Evolutionary conservation across 1,140 invertebrate species (phyloP).

Genomic region (Trachymyrmex cornetzi): DNA sequence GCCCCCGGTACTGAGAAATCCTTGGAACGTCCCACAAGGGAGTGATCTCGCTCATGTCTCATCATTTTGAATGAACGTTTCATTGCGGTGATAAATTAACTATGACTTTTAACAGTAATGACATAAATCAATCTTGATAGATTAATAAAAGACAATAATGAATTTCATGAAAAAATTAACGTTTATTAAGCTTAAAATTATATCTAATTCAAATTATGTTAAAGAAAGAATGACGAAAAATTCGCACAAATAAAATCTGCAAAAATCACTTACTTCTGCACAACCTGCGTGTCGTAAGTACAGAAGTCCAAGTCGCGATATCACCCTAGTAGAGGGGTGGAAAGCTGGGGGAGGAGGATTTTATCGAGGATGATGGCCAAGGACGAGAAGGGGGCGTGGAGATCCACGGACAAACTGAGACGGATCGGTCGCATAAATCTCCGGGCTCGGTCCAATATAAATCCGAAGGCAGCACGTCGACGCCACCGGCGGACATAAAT

Average conservation of each 20-base stretch:
- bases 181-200: background rate
- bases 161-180: background rate
- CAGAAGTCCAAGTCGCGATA: background rate
- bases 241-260: background rate
- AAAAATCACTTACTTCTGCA: slow-evolving; percentile 3
- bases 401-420: slow-evolving; percentile 80
- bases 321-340: slow-evolving; percentile 6
- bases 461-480: slow-evolving; percentile 70
- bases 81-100: slow-evolving; percentile 5
- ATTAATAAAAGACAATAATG: background rate
- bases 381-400: slow-evolving; percentile 46
- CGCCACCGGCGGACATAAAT: slow-evolving; percentile 79
- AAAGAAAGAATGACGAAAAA: background rate
- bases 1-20: slow-evolving; percentile 51
- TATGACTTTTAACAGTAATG: background rate
- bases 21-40: slow-evolving; percentile 61
- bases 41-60: slow-evolving; percentile 67
- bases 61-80: slow-evolving; percentile 33
- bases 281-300: background rate
- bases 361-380: slow-evolving; percentile 1
- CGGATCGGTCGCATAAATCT: slow-evolving; percentile 82
- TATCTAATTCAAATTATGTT: background rate
- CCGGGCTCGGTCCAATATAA: slow-evolving; percentile 79
- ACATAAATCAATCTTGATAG: background rate
- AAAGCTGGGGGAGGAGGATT: slow-evolving; percentile 7